phyloP scores from a whole-genome alignment of 2,888 invertebrate genomes.

The Actias luna region DNA sequence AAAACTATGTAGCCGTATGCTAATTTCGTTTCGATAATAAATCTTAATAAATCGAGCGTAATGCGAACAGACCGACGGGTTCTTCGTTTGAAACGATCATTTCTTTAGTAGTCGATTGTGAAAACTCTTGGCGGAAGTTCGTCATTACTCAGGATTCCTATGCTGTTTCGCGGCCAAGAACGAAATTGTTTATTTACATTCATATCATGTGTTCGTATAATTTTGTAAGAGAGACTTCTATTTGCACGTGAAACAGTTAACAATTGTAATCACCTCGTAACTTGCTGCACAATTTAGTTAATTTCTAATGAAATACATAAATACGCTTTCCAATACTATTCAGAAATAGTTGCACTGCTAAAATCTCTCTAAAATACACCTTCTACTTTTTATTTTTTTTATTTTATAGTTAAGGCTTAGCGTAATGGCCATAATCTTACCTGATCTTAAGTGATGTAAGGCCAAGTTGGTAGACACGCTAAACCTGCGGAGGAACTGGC shows the following conservation, averaged over 20 bases:
- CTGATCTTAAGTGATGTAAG: too few relatives aligned
- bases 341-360: background rate
- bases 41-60: background rate
- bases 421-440: too few relatives aligned
- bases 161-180: constrained; percentile 4
- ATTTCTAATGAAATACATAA: background rate
- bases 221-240: background rate
- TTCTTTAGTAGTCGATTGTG: background rate
- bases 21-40: background rate
- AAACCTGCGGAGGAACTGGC: too few relatives aligned
- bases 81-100: background rate
- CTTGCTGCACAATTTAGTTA: background rate
- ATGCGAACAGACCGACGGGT: background rate
- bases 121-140: constrained; percentile 3
- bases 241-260: background rate
- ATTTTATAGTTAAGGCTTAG: too few relatives aligned
- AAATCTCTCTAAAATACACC: too few relatives aligned
- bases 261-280: constrained; percentile 9
- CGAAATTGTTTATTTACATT: background rate
- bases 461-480: too few relatives aligned
- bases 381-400: too few relatives aligned
- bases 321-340: background rate
- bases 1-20: background rate
- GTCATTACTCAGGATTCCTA: constrained; percentile 7
- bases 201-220: background rate